phyloP scores from a whole-genome alignment of 2,113 vertebrate species.

The Oenanthe melanoleuca region DNA sequence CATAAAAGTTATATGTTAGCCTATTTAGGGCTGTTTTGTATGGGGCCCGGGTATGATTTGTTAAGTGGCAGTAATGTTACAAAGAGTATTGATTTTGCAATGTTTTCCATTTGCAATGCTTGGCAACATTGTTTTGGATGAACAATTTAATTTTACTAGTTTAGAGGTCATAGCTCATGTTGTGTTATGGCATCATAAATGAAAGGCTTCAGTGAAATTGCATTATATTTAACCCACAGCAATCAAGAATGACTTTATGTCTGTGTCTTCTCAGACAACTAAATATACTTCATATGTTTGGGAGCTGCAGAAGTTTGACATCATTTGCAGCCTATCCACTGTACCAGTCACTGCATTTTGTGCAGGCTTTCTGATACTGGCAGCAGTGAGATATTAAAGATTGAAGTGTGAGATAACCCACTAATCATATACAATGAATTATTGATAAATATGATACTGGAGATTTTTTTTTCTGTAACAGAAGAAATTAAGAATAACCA shows the following conservation, averaged over 20 bases:
- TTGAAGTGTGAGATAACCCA: not conserved
- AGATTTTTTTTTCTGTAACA: not conserved
- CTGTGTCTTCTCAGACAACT: not conserved
- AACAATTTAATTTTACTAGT: not conserved
- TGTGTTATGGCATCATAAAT: not conserved
- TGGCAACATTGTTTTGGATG: not conserved
- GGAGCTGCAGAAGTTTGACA: not conserved
- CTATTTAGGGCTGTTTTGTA: not conserved
- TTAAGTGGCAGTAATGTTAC: slow-evolving; percentile 26
- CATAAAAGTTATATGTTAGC: not conserved
- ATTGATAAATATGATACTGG: not conserved
- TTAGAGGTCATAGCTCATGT: not conserved
- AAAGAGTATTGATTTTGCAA: slow-evolving; percentile 39
- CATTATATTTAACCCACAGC: not conserved
- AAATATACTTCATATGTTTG: not conserved
- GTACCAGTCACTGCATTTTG: not conserved
- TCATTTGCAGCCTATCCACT: not conserved
- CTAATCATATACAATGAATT: not conserved
- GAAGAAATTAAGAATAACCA: not conserved
- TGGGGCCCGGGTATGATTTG: slow-evolving; percentile 11
- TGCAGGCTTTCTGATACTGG: not conserved
- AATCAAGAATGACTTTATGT: not conserved
- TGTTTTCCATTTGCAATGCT: not conserved
- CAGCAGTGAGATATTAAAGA: not conserved
- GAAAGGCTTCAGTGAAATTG: not conserved